Conservation (phyloP, 2,113 vertebrate species). For the Andinoacara biseriatus region DNA sequence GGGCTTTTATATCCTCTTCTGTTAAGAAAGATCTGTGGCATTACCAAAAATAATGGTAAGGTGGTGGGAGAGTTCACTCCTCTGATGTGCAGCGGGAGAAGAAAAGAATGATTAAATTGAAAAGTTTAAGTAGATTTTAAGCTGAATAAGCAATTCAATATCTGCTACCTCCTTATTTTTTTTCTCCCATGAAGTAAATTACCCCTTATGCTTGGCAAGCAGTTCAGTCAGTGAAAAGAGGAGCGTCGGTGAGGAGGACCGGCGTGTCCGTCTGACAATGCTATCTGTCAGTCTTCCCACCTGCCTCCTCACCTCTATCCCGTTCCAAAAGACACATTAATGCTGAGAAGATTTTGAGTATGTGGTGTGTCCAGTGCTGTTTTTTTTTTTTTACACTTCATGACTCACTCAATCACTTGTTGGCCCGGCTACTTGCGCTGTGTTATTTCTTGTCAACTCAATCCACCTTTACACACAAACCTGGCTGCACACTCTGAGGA, state of each 20-base stretch:
- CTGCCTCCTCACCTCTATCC: not conserved
- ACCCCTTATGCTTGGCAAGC: conserved; percentile 28
- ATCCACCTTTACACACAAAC: not conserved
- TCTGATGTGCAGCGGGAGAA: not conserved
- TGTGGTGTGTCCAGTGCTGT: not conserved
- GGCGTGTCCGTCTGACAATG: not conserved
- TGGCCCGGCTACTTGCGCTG: not conserved
- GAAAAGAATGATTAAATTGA: conserved; percentile 47
- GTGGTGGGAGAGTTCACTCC: conserved; percentile 13
- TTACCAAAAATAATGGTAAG: conserved; percentile 1
- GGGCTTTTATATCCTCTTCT: not conserved
- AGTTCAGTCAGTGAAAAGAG: conserved; percentile 21
- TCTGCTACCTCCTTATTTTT: conserved; percentile 7
- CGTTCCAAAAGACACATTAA: not conserved
- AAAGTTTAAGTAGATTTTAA: conserved; percentile 58
- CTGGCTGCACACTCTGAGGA: not conserved
- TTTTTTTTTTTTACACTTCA: conserved; percentile 1
- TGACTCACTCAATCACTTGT: not conserved
- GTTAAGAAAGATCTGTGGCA: conserved; percentile 26
- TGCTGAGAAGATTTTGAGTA: not conserved
- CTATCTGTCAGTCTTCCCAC: not conserved
- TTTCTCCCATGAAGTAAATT: conserved; percentile 27
- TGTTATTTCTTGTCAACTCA: not conserved
- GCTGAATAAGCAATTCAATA: conserved; percentile 54
- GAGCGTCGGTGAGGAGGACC: not conserved